Evolutionary conservation across 2,888 invertebrate genomes (phyloP).

Genomic region (Heteropelma amictum): DNA sequence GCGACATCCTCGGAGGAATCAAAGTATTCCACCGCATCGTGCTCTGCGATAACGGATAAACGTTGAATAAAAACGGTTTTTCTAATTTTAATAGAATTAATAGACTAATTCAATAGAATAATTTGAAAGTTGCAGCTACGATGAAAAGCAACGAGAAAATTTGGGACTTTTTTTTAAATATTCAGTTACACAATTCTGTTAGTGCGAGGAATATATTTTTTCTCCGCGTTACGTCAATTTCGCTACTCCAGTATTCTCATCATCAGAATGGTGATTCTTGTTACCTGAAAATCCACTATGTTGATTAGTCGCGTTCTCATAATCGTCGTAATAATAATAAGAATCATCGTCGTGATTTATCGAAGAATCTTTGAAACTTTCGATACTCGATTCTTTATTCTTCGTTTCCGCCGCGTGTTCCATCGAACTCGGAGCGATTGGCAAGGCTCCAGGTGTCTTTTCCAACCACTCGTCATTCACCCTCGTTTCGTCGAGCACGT

Average conservation of each 20-base stretch:
- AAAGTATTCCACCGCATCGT: slow-evolving; percentile 24
- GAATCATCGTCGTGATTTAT: slow-evolving; percentile 72
- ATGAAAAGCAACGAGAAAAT: not conserved
- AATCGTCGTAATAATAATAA: slow-evolving; percentile 71
- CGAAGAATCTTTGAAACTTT: slow-evolving; percentile 60
- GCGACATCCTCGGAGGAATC: slow-evolving; percentile 28
- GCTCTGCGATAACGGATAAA: not conserved
- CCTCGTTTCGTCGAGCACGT: slow-evolving; percentile 38
- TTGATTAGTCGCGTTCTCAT: slow-evolving; percentile 65
- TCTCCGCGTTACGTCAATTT: no score
- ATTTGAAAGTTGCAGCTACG: no score
- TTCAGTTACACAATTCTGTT: no score
- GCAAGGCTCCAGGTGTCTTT: slow-evolving; percentile 4
- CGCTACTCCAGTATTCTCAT: no score
- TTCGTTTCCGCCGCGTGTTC: slow-evolving; percentile 1
- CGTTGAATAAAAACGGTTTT: not conserved
- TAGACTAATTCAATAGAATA: no score
- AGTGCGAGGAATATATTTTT: no score
- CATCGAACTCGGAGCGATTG: not conserved
- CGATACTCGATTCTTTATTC: slow-evolving; percentile 21
- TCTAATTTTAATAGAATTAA: not conserved
- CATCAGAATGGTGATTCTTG: not conserved
- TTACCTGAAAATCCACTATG: slow-evolving; percentile 52
- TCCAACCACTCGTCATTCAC: slow-evolving; percentile 1
- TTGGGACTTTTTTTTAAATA: not conserved